phyloP scores from a whole-genome alignment of 2,113 vertebrate genomes.

The Pituophis catenifer region DNA sequence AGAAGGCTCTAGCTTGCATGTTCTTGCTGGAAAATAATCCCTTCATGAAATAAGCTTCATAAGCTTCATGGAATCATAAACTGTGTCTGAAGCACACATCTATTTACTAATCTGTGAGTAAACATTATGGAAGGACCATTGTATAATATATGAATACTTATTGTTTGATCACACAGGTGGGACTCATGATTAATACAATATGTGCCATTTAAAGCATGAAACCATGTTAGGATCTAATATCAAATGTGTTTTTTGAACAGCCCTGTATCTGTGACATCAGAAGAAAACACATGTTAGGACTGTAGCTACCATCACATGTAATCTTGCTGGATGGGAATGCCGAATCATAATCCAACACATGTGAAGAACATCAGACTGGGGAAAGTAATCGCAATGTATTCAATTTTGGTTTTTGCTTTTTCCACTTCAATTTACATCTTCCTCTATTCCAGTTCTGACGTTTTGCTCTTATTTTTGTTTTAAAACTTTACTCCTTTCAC shows the following conservation, averaged over 20 bases:
- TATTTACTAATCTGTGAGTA: neutral
- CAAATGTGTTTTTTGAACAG: neutral
- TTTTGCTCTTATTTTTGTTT: neutral
- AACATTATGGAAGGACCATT: neutral
- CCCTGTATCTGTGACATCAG: neutral
- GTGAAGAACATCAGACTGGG: neutral
- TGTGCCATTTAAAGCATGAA: neutral
- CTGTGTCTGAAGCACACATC: neutral
- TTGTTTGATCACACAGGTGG: neutral
- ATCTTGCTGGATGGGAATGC: neutral
- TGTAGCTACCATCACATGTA: neutral
- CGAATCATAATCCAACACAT: neutral
- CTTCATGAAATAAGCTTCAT: too few species aligned
- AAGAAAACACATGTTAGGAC: neutral
- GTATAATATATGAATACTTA: neutral
- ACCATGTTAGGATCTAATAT: neutral
- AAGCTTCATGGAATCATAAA: neutral
- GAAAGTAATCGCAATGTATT: neutral
- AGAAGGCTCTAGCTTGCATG: neutral
- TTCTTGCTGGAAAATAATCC: neutral
- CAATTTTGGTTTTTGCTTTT: neutral
- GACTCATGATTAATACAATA: neutral
- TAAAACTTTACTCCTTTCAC: neutral
- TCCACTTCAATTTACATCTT: neutral
- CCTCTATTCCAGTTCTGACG: neutral